Base-by-base conservation (phyloP, 2,113 vertebrate genomes). In the Salvelinus alpinus region DNA sequence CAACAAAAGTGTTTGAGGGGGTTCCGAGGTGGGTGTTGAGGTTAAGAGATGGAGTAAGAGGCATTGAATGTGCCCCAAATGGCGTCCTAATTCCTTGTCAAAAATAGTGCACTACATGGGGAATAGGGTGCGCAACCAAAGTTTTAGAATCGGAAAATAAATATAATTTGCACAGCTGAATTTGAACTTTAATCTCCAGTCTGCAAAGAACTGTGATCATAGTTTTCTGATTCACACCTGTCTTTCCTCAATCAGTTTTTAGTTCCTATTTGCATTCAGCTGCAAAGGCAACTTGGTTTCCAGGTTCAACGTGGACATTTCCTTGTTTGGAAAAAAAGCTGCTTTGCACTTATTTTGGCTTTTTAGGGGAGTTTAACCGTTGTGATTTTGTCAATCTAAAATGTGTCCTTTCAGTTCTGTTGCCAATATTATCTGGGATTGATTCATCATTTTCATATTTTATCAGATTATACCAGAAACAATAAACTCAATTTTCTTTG, bases 1-100 rank as follows among this genome's bases (percentile, higher is more conserved):
- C 0, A 89, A 89, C 25, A 94, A 88, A 79, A 76, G 80, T 12
- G 82, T 88, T 81, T 91, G 86, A 54, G 54, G 51, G 27, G 18
- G 16, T n/a, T 27, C 13, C 5, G 16, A 12, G 27, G 5, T 29
- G 44, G 5, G 8, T 3, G 38, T 6, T 24, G 22, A 2, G 57
- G 44, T n/a, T 47, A 48, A 54, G 51, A 54, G 51, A 18, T 54
- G 51, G 16, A 54, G 16, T 14, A 18, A 54, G 16, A 54, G 16
- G 16, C 1, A 54, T 54, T 54, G 3, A 1, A 1, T 54, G 5
- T 18, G 5, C 18, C 51, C 14, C 51, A 54, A 54, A 54, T 5
- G 16, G 16, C 51, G 18, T 4, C 51, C 16, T 54, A 54, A 4
- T 11, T 44, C 38, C 8, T 44, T 44, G 38, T 54, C 51, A 54